A percentile compares a stretch with the other conserved stretches of the same genome.
Evolutionary conservation across 2,797 vertebrate genomes (phyloP).

Genomic region (Hemibagrus guttatus): DNA sequence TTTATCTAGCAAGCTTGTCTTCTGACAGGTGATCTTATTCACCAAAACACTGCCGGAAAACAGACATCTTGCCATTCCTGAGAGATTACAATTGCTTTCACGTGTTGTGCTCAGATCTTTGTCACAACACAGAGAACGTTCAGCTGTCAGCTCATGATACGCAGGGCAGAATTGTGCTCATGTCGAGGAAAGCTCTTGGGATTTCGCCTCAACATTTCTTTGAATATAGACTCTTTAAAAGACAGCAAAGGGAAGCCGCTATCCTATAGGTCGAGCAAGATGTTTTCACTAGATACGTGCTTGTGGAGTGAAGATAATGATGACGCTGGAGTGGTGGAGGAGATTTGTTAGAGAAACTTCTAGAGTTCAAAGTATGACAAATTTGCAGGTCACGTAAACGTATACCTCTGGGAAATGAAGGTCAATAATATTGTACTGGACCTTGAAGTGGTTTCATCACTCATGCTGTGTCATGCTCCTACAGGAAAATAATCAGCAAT

Average conservation of each 20-base stretch:
- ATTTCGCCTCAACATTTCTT: not conserved
- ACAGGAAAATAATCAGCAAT: not conserved
- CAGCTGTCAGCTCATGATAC: constrained; percentile 31
- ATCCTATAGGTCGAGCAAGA: not conserved
- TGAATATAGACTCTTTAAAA: not conserved
- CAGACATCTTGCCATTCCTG: constrained; percentile 15
- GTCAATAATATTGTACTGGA: not conserved
- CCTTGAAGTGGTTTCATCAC: not conserved
- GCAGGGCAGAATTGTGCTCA: constrained; percentile 7
- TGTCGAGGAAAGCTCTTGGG: constrained; percentile 24
- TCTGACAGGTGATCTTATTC: constrained; percentile 52
- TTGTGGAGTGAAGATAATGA: constrained; percentile 12
- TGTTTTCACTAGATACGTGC: not conserved
- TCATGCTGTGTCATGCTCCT: not conserved
- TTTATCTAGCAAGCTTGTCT: not conserved
- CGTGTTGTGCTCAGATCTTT: constrained; percentile 22
- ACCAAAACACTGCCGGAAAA: not conserved
- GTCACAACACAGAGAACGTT: constrained; percentile 20
- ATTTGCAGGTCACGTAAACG: not conserved
- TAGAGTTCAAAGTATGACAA: not conserved
- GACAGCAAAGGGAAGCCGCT: too few species aligned
- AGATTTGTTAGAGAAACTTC: not conserved
- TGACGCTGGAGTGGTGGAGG: not conserved
- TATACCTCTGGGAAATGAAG: not conserved
- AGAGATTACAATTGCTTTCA: constrained; percentile 30